Percentiles rank a stretch among this genome's conserved stretches.
Conservation (phyloP, 2,113 vertebrate species). For the Ahaetulla prasina region DNA sequence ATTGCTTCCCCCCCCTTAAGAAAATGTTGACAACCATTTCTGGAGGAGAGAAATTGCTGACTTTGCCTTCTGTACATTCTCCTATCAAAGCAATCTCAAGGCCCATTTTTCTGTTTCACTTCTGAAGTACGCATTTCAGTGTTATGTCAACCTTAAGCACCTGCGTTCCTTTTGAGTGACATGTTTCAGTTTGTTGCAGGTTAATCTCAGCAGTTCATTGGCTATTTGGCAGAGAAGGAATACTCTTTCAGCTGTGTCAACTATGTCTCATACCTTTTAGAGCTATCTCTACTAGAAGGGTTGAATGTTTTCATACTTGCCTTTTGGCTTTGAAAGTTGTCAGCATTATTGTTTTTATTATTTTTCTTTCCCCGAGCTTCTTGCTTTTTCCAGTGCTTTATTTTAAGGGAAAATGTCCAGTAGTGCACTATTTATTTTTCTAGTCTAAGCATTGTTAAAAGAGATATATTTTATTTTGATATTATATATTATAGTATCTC, state of each 20-base stretch:
- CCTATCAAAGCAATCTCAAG: neutral
- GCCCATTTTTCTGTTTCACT: neutral
- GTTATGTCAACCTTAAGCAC: neutral
- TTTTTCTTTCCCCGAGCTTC: neutral
- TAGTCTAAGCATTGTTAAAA: neutral
- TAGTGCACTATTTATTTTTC: neutral
- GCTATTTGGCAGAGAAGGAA: neutral
- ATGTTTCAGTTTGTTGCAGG: neutral
- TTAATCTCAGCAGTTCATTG: neutral
- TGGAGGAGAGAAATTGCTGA: neutral
- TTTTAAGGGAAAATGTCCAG: neutral
- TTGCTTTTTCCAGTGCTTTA: neutral
- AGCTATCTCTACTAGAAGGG: neutral
- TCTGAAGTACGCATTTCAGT: neutral
- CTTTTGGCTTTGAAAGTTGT: neutral
- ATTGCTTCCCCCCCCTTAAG: neutral
- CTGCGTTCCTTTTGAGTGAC: neutral
- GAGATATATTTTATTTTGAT: neutral
- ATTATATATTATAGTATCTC: neutral
- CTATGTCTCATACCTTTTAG: neutral
- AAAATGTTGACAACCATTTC: neutral
- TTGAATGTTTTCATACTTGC: neutral
- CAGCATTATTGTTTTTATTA: neutral
- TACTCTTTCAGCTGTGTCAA: neutral
- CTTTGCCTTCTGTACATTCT: neutral